These are phyloP conservation scores for Latrodectus hesperus DNA, from an alignment of 2,888 invertebrate genomes.

Conservation along the genomic window DNA sequence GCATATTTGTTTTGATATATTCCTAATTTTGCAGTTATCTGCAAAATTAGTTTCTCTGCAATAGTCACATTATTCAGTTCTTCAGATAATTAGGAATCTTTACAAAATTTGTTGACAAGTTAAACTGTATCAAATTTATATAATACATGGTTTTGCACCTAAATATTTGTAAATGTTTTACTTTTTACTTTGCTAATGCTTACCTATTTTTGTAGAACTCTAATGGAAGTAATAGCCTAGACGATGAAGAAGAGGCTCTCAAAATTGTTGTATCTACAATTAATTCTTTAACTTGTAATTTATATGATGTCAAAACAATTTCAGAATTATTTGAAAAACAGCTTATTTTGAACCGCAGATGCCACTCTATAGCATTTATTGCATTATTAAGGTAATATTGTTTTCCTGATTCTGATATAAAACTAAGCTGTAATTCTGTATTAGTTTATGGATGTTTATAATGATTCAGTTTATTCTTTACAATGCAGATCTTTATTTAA, in stretches of 20 bases:
- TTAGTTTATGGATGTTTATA: not conserved
- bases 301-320: not conserved
- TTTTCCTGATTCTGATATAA: conserved; percentile 1
- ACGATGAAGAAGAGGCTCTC: not conserved
- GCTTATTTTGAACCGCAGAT: not conserved
- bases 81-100: too few relatives aligned
- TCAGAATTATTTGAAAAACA: not conserved
- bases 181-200: too few relatives aligned
- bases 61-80: too few relatives aligned
- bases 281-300: not conserved
- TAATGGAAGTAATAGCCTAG: not conserved
- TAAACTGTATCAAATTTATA: too few relatives aligned
- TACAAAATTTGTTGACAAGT: too few relatives aligned
- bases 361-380: conserved; percentile 10
- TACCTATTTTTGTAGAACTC: not conserved
- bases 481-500: not conserved
- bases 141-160: too few relatives aligned
- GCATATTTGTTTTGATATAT: too few relatives aligned
- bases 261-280: conserved; percentile 10
- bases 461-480: not conserved
- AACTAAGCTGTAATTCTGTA: not conserved
- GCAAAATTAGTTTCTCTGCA: too few relatives aligned
- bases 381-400: conserved; percentile 7
- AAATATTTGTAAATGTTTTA: too few relatives aligned
- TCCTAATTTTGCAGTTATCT: too few relatives aligned